Evolutionary conservation across 2,888 invertebrate genomes (phyloP).

Genomic region (Andrena minutula): DNA sequence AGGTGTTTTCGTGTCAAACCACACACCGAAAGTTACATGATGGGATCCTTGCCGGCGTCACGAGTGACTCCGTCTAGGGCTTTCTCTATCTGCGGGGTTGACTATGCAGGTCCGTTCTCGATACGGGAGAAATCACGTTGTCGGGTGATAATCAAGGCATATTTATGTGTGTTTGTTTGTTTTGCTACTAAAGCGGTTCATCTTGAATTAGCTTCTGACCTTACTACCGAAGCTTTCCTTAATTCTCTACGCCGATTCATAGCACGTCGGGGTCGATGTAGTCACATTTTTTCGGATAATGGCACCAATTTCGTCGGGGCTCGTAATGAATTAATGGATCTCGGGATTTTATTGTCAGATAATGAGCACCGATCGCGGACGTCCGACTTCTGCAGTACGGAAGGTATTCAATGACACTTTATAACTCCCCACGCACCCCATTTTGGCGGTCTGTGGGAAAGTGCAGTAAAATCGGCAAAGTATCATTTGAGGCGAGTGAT

Average conservation of each 20-base stretch:
- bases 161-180: slow-evolving; percentile 13
- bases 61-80: too few species aligned
- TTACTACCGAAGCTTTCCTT: neutral
- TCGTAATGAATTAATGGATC: neutral
- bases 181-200: slow-evolving; percentile 12
- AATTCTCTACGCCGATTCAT: slow-evolving; percentile 12
- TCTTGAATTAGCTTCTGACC: neutral
- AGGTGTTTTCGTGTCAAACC: slow-evolving; percentile 19
- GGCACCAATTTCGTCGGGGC: neutral
- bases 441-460: slow-evolving; percentile 12
- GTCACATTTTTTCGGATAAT: neutral
- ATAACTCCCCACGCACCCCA: neutral
- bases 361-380: neutral
- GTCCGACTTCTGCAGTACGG: neutral
- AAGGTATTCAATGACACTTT: neutral
- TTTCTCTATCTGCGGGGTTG: too few species aligned
- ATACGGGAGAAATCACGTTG: neutral
- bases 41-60: slow-evolving; percentile 16
- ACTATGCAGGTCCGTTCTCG: too few species aligned
- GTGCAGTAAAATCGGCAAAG: slow-evolving; percentile 4
- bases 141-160: neutral
- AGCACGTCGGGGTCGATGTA: neutral
- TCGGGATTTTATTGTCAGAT: slow-evolving; percentile 2
- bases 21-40: neutral
- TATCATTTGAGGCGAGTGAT: neutral